Evolutionary conservation across 1,140 invertebrate genomes (phyloP).

Genomic region (Planococcus citri): DNA sequence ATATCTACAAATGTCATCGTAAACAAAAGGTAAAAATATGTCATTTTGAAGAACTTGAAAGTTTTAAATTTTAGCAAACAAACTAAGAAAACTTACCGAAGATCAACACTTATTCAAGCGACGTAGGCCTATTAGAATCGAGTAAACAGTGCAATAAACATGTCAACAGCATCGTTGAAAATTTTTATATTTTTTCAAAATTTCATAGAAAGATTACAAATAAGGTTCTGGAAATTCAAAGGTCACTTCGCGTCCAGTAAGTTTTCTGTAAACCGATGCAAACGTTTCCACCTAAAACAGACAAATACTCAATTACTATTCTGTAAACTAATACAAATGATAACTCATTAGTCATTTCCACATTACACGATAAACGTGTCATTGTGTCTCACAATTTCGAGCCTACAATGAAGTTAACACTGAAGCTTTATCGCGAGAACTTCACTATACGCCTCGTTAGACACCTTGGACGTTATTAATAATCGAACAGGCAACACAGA

Average conservation of each 20-base stretch:
- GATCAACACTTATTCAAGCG: too few species aligned
- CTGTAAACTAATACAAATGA: too few species aligned
- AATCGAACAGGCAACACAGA: neutral
- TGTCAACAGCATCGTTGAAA: too few species aligned
- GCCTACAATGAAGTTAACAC: neutral
- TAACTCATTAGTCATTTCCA: neutral
- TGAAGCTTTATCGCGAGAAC: neutral
- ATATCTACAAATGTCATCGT: too few species aligned
- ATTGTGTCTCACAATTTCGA: neutral
- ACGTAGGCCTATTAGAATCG: too few species aligned
- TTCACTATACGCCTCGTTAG: neutral
- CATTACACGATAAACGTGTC: neutral
- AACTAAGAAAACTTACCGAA: too few species aligned
- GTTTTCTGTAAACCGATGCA: conserved; percentile 94
- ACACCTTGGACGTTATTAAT: neutral
- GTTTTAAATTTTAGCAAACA: too few species aligned
- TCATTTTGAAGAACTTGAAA: too few species aligned
- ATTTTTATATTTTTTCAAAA: conserved; percentile 11
- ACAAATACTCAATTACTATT: too few species aligned
- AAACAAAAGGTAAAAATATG: too few species aligned
- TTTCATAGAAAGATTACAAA: conserved; percentile 48
- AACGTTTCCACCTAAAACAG: conserved; percentile 86
- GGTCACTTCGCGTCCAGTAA: conserved; percentile 95
- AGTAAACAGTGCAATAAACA: too few species aligned
- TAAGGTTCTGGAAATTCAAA: conserved; percentile 99